Base-by-base conservation (phyloP, 2,113 vertebrate species). In the Phyllopteryx taeniolatus region DNA sequence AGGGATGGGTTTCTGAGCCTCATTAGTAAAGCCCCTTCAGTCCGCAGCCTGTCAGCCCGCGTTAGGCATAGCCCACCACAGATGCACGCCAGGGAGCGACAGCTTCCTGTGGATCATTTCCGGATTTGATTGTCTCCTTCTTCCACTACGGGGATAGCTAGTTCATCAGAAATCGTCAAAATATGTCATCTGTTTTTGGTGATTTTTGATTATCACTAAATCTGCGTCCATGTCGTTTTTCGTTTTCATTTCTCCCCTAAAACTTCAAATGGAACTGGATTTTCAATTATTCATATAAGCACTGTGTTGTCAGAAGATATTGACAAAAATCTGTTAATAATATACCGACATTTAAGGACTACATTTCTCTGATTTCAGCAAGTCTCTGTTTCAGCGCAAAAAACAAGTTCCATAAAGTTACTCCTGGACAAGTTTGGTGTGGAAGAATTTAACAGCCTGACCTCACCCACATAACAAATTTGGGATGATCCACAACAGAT, bases 51-150 rank as follows among this genome's bases (percentile, higher is more conserved):
- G 69, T 96, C 96, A 95, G 92, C 90, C 92, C 86, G 61, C 75
- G 90, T 96, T 92, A 94, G 91, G 87, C 84, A 92, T 91, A 91
- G 91, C 85, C 90, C 86, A 89, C 92, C 91, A 94, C 93, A 90
- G 92, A 93, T 80, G 82, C 91, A 91, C 81, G 82, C 87, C 93
- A 89, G 87, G 68, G 74, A 93, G 89, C 1, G 81, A 90, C 93
- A 74, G 90, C 92, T 83, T 94, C 91, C 93, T 93, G 91, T 90
- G 92, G 92, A 91, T 87, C 86, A 81, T 87, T 88, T 94, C 93
- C 91, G 67, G 65, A 71, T 76, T 79, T 31, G 59, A 75, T 79
- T 92, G 85, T 92, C 93, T 92, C 91, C 90, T 72, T 68, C 54
- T 79, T 74, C 84, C 63, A 62, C 64, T 15, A 39, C 72, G 70